Base-by-base conservation (phyloP, 2,888 invertebrate genomes). In the Drosophila emarginata region DNA sequence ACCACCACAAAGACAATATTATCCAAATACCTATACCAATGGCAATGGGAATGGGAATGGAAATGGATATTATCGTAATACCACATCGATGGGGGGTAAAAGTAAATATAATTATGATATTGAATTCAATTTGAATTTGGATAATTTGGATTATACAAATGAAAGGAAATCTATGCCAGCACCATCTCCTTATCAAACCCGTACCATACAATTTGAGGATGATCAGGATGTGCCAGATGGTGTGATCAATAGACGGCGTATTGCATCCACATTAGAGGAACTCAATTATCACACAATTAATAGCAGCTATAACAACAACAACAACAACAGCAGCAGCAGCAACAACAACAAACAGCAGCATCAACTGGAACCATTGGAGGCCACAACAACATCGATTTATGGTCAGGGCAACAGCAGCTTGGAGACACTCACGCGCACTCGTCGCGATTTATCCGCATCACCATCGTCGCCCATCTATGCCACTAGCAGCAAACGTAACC, bases 211-310 rank as follows among this genome's bases (percentile, higher is more conserved):
- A 1, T 63, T 72, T 39, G 63, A 71, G 60, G 71, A 70, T 26
- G 67, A 76, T 61, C 64, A 76, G 74, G 87, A 90, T 85, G 80
- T 89, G 72, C 86, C 88, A 72, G 86, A 86, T 85, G 83, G 81
- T 63, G 72, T 72, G 40, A 69, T 70, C 74, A 68, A 58, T 56
- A 72, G 69, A 57, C 63, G 74, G 2, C 75, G 74, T 68, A 64
- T 79, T 71, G 73, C 75, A 62, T 74, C 85, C 68, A 74, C 86
- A 71, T 71, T 84, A 82, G 81, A 87, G 78, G 92, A 91, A 85
- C 91, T 91, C 85, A 91, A 91, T 87, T 92, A 92, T 89, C 90
- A 91, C 79, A 92, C 91, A 86, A 90, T 91, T 87, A 89, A 73
- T 73, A 77, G 78, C 77, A 53, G 56, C 58, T 32, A 36, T n/a